Conservation (phyloP, 2,797 vertebrate species). For the Numenius phaeopus region DNA sequence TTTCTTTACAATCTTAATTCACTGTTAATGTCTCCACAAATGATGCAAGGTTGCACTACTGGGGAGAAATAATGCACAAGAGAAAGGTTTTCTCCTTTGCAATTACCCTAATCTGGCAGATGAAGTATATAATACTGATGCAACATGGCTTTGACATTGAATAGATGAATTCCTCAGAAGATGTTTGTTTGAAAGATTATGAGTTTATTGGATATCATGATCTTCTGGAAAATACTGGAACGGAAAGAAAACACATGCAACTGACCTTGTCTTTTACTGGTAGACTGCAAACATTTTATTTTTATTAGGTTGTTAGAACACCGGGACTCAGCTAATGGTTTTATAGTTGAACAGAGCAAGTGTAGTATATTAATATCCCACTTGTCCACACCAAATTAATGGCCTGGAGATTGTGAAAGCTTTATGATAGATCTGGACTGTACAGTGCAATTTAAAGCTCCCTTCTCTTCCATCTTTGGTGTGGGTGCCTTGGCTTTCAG, state of each 20-base stretch:
- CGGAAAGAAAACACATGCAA: not conserved
- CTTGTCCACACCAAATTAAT: conserved; percentile 39
- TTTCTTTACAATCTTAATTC: not conserved
- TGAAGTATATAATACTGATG: not conserved
- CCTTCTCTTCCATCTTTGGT: not conserved
- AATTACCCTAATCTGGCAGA: not conserved
- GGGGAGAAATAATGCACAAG: not conserved
- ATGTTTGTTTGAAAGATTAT: not conserved
- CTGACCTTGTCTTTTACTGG: conserved; percentile 25
- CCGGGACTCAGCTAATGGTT: not conserved
- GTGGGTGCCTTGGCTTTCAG: not conserved
- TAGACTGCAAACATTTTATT: conserved; percentile 15
- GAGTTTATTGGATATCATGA: not conserved
- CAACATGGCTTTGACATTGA: not conserved
- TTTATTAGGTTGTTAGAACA: conserved; percentile 51
- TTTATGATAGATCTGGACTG: conserved; percentile 9
- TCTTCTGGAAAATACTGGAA: not conserved
- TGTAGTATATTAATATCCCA: conserved; percentile 35
- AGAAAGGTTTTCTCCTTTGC: not conserved
- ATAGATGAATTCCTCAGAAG: not conserved
- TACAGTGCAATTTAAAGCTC: not conserved
- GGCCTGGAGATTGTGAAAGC: not conserved
- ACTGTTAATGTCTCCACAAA: not conserved
- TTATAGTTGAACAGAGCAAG: conserved; percentile 11
- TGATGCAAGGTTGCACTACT: not conserved